Percentiles rank a stretch among this genome's conserved stretches.
Conservation (phyloP, 2,888 invertebrate genomes). For the Drosophila maculinotata region DNA sequence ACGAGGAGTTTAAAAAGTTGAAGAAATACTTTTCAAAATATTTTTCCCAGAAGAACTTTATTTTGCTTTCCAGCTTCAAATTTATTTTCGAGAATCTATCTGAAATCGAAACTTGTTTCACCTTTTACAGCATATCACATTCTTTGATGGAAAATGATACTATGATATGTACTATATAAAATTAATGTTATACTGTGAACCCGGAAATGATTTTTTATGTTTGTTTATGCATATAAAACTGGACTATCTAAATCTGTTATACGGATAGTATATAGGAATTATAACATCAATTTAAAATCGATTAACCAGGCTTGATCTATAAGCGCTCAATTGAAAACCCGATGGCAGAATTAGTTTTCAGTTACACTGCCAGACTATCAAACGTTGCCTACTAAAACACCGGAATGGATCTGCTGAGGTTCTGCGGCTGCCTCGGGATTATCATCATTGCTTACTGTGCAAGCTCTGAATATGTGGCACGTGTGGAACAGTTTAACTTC, state of each 20-base stretch:
- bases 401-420: slow-evolving; percentile 19
- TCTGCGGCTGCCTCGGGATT: slow-evolving; percentile 1
- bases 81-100: too few relatives aligned
- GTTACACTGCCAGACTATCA: background rate
- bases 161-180: too few relatives aligned
- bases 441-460: slow-evolving; percentile 4
- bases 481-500: slow-evolving; percentile 54
- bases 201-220: background rate
- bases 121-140: too few relatives aligned
- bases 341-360: background rate
- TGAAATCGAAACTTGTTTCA: too few relatives aligned
- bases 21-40: too few relatives aligned
- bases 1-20: too few relatives aligned
- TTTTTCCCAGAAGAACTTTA: too few relatives aligned
- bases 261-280: background rate
- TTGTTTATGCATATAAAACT: too few relatives aligned
- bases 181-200: too few relatives aligned
- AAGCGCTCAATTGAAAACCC: background rate
- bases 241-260: too few relatives aligned
- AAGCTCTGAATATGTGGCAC: slow-evolving; percentile 34
- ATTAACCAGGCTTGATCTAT: slow-evolving; percentile 10
- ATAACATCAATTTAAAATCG: slow-evolving; percentile 5
- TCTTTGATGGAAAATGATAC: too few relatives aligned
- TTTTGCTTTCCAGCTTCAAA: too few relatives aligned
- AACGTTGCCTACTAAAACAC: background rate